These are phyloP conservation scores for Mugil cephalus DNA, from an alignment of 2,113 vertebrate species.

Conservation along the genomic window DNA sequence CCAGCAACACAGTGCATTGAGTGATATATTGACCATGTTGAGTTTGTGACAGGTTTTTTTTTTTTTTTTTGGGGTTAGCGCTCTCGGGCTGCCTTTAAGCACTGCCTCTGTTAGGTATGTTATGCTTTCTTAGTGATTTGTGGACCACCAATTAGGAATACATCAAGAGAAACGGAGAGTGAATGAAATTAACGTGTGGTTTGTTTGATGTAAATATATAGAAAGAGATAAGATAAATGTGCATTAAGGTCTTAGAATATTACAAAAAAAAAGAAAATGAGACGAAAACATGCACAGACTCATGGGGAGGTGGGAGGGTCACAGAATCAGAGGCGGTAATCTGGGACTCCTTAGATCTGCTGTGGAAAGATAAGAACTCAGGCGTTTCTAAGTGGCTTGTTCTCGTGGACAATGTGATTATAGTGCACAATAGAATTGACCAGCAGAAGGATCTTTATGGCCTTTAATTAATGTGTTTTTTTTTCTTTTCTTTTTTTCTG, in stretches of 20 bases:
- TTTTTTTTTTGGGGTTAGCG: constrained; percentile 12
- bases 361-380: constrained; percentile 41
- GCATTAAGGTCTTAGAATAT: neutral
- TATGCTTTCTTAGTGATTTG: constrained; percentile 27
- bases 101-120: constrained; percentile 14
- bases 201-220: neutral
- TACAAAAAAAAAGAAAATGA: neutral
- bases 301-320: constrained; percentile 15
- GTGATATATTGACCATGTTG: constrained; percentile 65
- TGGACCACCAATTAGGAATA: neutral
- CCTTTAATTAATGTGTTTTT: constrained; percentile 50
- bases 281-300: constrained; percentile 5
- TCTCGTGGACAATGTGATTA: constrained; percentile 51
- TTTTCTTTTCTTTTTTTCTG: constrained; percentile 31
- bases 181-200: neutral
- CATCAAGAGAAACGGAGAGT: neutral
- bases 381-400: constrained; percentile 50
- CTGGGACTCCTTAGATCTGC: constrained; percentile 42
- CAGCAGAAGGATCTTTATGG: constrained; percentile 33
- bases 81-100: constrained; percentile 25
- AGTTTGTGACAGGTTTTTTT: constrained; percentile 63
- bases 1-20: constrained; percentile 48
- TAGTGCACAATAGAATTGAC: constrained; percentile 40
- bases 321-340: constrained; percentile 20
- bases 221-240: neutral